phyloP scores from a whole-genome alignment of 2,888 invertebrate genomes.

The Zaprionus obscuricornis region DNA sequence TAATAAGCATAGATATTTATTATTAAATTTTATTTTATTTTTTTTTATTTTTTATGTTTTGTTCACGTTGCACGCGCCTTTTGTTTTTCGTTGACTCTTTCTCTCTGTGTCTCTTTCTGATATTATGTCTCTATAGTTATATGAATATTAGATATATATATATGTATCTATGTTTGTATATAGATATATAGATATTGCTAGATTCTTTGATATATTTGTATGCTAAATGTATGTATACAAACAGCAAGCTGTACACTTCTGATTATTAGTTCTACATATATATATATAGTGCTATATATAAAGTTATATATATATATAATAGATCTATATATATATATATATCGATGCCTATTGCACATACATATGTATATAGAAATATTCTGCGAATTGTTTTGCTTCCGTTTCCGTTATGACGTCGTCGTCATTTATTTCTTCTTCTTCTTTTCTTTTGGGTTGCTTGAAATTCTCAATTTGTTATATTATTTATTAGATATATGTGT shows the following conservation, averaged over 20 bases:
- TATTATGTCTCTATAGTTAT: constrained; percentile 41
- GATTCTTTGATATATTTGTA: too few species aligned
- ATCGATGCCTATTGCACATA: constrained; percentile 26
- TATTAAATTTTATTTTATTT: constrained; percentile 57
- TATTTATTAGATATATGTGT: constrained; percentile 48
- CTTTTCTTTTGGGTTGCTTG: constrained; percentile 1
- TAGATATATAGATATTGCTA: too few species aligned
- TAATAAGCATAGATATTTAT: constrained; percentile 39
- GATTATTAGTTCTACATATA: neutral
- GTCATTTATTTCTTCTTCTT: constrained; percentile 3
- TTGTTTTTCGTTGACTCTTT: constrained; percentile 33
- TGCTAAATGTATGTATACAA: constrained; percentile 10
- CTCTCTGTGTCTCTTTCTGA: constrained; percentile 29
- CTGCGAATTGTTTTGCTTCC: constrained; percentile 46
- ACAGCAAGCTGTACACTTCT: neutral
- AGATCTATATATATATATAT: constrained; percentile 19
- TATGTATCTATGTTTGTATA: constrained; percentile 6
- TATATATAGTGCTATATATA: constrained; percentile 5
- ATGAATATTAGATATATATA: constrained; percentile 29
- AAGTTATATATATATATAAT: constrained; percentile 11
- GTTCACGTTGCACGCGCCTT: constrained; percentile 53
- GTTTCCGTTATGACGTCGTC: constrained; percentile 67
- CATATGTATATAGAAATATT: constrained; percentile 28
- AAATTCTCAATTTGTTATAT: too few species aligned
- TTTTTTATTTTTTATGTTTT: constrained; percentile 50